Evolutionary conservation across 2,113 vertebrate species (phyloP), one percentile per base, ranked within the genome.

Genomic region (Eleginops maclovinus): DNA sequence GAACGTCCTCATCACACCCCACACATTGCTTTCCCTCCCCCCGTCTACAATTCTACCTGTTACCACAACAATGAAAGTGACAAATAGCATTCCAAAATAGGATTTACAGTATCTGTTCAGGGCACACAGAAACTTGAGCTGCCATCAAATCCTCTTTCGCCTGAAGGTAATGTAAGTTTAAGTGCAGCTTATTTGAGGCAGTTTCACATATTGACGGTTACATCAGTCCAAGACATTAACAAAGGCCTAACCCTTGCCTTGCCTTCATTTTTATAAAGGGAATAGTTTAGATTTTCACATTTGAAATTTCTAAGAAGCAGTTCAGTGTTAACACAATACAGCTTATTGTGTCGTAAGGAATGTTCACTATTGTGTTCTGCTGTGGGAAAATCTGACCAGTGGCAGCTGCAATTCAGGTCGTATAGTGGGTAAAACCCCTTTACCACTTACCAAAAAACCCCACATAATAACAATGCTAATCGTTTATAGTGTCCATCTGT

Each of bases 51-150:
- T 72, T 83, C 51, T 84, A 87, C 82, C 89, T 81, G 83, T 90
- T 90, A 89, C 84, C 75, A 83, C 84, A 91, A 83, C 88, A 88
- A 84, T 86, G 88, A 85, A 83, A 87, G 84, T 83, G 88, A 92
- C 76, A 87, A 89, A 88, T 82, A 50, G 79, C 67, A 73, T 73
- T 82, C 84, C 83, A 75, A 78, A 88, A 87, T 72, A 75, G 90
- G 84, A 87, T 91, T 91, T 79, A 83, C 75, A 65, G 83, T 82
- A 88, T 87, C 85, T 67, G 79, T 49, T 55, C 67, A 74, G 71
- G 62, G 64, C 70, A 79, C 72, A 72, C 54, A 65, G 75, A 73
- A 85, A 73, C 79, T 72, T 21, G 49, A 88, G 85, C 83, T 78
- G 62, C 58, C 65, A 81, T 81, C 73, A 89, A 91, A 91, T 87